These are phyloP conservation scores for Drosophila pruinosa DNA, from an alignment of 1,140 invertebrate species.

Conservation along the genomic window DNA sequence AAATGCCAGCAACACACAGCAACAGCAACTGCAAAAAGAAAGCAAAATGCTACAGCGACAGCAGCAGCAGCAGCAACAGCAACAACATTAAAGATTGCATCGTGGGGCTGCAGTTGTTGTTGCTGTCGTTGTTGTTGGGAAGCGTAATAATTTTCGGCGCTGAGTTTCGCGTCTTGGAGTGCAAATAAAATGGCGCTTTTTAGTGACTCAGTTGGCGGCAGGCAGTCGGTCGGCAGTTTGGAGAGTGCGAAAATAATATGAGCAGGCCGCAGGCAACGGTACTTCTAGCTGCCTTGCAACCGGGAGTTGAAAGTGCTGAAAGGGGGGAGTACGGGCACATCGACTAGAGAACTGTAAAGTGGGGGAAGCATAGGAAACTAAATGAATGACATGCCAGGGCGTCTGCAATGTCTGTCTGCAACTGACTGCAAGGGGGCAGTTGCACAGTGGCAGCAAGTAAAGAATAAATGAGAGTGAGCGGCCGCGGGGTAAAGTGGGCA, in stretches of 20 bases:
- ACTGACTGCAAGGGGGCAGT: constrained; percentile 5
- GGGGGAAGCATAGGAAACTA: constrained; percentile 47
- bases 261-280: constrained; percentile 48
- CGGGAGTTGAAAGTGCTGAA: neutral
- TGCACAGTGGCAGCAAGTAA: neutral
- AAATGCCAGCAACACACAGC: constrained; percentile 58
- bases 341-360: neutral
- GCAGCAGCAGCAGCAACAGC: constrained; percentile 12
- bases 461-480: neutral
- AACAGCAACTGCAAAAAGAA: constrained; percentile 29
- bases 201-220: constrained; percentile 65
- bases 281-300: constrained; percentile 14
- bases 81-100: constrained; percentile 34
- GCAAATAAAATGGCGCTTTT: constrained; percentile 73
- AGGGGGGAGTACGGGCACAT: neutral
- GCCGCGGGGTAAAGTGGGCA: neutral
- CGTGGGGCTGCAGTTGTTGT: neutral
- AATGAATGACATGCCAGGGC: constrained; percentile 58
- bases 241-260: constrained; percentile 65
- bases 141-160: constrained; percentile 66
- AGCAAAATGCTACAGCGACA: constrained; percentile 42
- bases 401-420: constrained; percentile 48
- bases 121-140: constrained; percentile 20
- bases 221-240: constrained; percentile 38
- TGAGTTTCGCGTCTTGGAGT: constrained; percentile 60